These are phyloP conservation scores for Onychomys torridus DNA, from an alignment of 2,797 vertebrate genomes.

Conservation along the genomic window DNA sequence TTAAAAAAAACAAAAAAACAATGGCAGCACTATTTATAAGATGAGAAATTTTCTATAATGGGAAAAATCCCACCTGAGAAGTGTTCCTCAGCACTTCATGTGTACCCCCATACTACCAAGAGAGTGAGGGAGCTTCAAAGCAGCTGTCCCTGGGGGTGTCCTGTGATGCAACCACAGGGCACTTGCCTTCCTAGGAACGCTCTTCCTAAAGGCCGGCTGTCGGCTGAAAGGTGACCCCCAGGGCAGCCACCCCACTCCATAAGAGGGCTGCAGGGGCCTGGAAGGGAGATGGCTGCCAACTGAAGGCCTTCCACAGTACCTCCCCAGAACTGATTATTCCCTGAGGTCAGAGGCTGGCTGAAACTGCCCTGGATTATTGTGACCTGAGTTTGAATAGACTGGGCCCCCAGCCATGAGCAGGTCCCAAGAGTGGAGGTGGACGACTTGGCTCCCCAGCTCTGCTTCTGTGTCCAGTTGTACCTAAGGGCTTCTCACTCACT, in stretches of 20 bases:
- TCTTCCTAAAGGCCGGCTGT: not conserved
- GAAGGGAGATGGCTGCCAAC: not conserved
- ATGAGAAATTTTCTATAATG: not conserved
- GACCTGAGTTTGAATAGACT: not conserved
- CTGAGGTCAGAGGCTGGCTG: not conserved
- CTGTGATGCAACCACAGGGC: too few species aligned
- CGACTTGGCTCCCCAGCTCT: not conserved
- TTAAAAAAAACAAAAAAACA: not conserved
- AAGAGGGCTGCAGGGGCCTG: not conserved
- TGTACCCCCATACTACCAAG: not conserved
- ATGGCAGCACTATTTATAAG: not conserved
- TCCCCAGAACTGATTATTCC: not conserved
- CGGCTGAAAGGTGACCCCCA: accelerated
- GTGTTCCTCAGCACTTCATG: not conserved
- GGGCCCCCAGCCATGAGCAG: not conserved
- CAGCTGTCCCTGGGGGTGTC: not conserved
- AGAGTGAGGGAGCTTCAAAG: not conserved
- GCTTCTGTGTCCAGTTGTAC: accelerated
- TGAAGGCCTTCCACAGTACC: not conserved
- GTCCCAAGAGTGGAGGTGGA: not conserved
- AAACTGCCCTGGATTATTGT: not conserved
- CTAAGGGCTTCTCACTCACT: not conserved
- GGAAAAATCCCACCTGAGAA: not conserved
- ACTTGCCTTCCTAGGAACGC: not conserved
- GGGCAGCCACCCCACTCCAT: too few species aligned